Conservation (phyloP, 2,797 vertebrate genomes). For the Danio jaintianensis region DNA sequence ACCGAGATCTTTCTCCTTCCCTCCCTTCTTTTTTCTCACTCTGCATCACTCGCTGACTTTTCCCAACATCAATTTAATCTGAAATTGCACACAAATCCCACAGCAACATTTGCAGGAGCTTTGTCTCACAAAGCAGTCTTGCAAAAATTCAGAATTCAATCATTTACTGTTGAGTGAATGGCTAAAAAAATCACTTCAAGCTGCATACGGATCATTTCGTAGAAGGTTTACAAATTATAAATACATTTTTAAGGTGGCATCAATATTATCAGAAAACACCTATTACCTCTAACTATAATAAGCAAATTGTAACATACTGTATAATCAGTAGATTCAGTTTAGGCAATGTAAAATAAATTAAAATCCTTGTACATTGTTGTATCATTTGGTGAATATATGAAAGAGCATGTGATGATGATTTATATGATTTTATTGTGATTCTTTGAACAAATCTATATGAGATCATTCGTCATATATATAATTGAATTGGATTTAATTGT, state of each 20-base stretch:
- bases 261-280: background rate
- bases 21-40: slow-evolving; percentile 31
- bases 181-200: slow-evolving; percentile 75
- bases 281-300: background rate
- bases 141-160: slow-evolving; percentile 80
- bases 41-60: slow-evolving; percentile 38
- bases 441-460: too few species aligned
- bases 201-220: slow-evolving; percentile 63
- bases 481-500: too few species aligned
- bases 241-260: background rate
- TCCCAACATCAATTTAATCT: slow-evolving; percentile 86
- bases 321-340: too few species aligned
- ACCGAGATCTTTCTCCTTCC: slow-evolving; percentile 51
- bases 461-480: too few species aligned
- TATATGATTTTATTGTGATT: too few species aligned
- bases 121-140: slow-evolving; percentile 83
- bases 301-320: background rate
- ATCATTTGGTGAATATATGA: too few species aligned
- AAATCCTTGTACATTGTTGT: too few species aligned
- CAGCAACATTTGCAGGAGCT: slow-evolving; percentile 79
- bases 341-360: too few species aligned
- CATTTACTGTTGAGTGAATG: slow-evolving; percentile 80
- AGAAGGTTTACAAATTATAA: slow-evolving; percentile 45
- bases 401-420: too few species aligned
- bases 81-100: slow-evolving; percentile 86